A percentile compares a stretch with the other conserved stretches of the same genome.
Conservation (phyloP, 1,140 invertebrate species). For the Pogonomyrmex californicus region DNA sequence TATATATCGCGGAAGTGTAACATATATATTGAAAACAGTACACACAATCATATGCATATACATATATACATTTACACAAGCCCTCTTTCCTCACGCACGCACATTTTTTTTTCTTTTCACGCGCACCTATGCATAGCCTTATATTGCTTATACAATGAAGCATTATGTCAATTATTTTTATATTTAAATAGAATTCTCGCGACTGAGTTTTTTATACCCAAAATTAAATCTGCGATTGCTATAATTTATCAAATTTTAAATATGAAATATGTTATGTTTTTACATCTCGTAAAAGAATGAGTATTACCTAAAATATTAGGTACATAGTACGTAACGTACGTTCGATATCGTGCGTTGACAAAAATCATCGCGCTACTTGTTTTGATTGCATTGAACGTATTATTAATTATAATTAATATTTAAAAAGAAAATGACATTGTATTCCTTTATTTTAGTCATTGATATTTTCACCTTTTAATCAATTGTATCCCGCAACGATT, state of each 20-base stretch:
- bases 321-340: background rate
- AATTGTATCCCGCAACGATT: slow-evolving; percentile 40
- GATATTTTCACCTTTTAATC: slow-evolving; percentile 61
- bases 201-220: slow-evolving; percentile 14
- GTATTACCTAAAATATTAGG: background rate
- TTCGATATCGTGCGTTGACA: background rate
- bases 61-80: no score
- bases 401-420: slow-evolving; percentile 56
- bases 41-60: background rate
- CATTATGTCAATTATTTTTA: slow-evolving; percentile 36
- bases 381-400: slow-evolving; percentile 12
- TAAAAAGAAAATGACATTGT: slow-evolving; percentile 22
- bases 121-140: background rate
- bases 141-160: background rate
- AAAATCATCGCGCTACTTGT: background rate
- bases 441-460: slow-evolving; percentile 68
- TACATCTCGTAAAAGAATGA: background rate
- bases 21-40: background rate
- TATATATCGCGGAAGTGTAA: no score
- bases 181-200: slow-evolving; percentile 3
- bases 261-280: background rate
- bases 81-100: no score
- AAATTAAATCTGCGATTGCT: slow-evolving; percentile 32
- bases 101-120: background rate
- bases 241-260: slow-evolving; percentile 16